Base-by-base conservation (phyloP, 2,888 invertebrate genomes). In the Plagiodera versicolora region DNA sequence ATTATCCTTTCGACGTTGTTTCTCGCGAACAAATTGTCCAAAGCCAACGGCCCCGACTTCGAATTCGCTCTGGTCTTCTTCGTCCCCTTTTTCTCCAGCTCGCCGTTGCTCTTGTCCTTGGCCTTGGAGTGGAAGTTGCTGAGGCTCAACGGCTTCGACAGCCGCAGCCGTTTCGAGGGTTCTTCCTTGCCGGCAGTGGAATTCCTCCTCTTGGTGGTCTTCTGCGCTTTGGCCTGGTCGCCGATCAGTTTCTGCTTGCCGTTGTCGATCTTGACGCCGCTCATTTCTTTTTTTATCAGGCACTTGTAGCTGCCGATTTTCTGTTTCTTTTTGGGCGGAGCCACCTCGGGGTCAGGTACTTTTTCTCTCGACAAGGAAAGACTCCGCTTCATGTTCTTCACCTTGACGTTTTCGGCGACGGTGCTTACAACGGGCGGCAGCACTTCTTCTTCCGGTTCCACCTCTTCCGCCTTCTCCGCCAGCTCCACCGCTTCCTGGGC, bases 1-100 rank as follows among this genome's bases (percentile, higher is more conserved):
- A 81, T 81, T 48, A 77, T 79, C 70, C 84, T 80, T 62, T 86
- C 86, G 46, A 86, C 81, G 72, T 83, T 85, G 71, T 85, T 86
- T 75, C 85, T 85, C 64, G 83, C 81, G 63, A 85, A 78, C 48
- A 85, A 78, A 72, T 83, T 84, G 69, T 86, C 85, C n/a, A 85
- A 79, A 44, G 85, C 74, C 51, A 83, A 72, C 1, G 75, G 70
- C 11, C 75, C 74, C 35, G 72, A 59, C 59, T 71, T 70, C 28
- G 48, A 61, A 63, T 63, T 64, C 58, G 60, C 56, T 62, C 63
- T 50, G 24, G 55, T 20, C 30, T 51, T 59, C 46, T 46, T 58
- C 28, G 16, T n/a, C 5, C 17, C 19, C 46, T 72, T 71, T 53
- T 71, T 75, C 58, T 73, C 74, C 64, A 75, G 73, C 51, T 68